A percentile compares a stretch with the other conserved stretches of the same genome.
Conservation (phyloP, 1,140 invertebrate species). For the Atta colombica region DNA sequence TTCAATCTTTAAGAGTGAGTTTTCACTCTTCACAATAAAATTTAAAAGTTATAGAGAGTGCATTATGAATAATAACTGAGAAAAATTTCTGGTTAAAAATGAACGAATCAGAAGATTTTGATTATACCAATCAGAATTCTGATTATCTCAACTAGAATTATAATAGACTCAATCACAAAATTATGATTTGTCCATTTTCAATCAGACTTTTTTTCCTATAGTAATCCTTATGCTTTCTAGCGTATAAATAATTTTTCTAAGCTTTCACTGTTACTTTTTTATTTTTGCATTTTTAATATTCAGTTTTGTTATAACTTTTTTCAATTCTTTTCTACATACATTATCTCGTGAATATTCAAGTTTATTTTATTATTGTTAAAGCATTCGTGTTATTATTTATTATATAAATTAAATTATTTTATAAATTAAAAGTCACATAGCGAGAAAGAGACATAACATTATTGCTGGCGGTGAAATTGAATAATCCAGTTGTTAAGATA, state of each 20-base stretch:
- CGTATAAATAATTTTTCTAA: neutral
- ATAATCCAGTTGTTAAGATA: slow-evolving; percentile 52
- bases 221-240: neutral
- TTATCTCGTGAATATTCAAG: neutral
- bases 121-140: too few species aligned
- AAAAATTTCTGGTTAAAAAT: too few species aligned
- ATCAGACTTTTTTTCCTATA: too few species aligned
- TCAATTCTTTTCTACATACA: neutral
- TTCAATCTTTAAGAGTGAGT: too few species aligned
- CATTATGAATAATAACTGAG: too few species aligned
- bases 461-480: slow-evolving; percentile 26
- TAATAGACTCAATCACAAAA: too few species aligned
- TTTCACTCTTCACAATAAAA: too few species aligned
- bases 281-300: neutral
- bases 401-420: slow-evolving; percentile 5
- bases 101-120: too few species aligned
- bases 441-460: slow-evolving; percentile 17
- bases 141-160: too few species aligned
- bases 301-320: neutral
- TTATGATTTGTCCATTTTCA: too few species aligned
- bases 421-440: neutral
- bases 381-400: neutral
- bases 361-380: slow-evolving; percentile 22
- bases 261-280: neutral
- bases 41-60: too few species aligned